Conservation (phyloP, 2,888 invertebrate genomes). For the Sturmia bella region DNA sequence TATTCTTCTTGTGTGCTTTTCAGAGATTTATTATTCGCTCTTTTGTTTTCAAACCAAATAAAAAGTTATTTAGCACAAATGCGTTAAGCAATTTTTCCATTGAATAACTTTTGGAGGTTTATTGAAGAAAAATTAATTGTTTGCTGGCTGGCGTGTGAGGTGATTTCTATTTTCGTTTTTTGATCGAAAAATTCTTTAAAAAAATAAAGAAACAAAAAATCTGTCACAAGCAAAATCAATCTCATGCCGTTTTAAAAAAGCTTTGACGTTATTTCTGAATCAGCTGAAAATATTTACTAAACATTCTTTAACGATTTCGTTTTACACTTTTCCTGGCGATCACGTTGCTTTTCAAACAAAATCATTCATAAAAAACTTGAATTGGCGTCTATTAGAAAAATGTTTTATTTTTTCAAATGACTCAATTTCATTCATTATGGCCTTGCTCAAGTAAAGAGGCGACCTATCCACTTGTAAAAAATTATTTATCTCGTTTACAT, state of each 20-base stretch:
- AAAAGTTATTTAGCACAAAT: slow-evolving; percentile 17
- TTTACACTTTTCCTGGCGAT: slow-evolving; percentile 10
- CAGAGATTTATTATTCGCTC: neutral
- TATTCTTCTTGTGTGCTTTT: slow-evolving; percentile 9
- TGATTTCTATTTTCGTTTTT: slow-evolving; percentile 34
- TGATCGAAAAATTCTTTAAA: neutral
- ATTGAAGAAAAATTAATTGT: neutral
- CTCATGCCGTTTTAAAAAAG: neutral
- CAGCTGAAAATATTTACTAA: slow-evolving; percentile 20
- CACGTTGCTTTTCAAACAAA: slow-evolving; percentile 16
- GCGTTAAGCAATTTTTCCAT: slow-evolving; percentile 6
- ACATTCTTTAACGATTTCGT: slow-evolving; percentile 4
- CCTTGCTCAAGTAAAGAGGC: neutral
- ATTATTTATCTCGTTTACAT: neutral
- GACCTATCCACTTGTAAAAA: neutral
- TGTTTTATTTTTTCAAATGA: slow-evolving; percentile 6
- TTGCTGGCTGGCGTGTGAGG: slow-evolving; percentile 1
- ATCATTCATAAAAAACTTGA: slow-evolving; percentile 44
- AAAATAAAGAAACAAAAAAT: neutral
- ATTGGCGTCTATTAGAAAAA: neutral
- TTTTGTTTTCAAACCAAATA: slow-evolving; percentile 21
- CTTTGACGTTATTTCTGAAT: neutral
- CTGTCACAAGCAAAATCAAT: neutral
- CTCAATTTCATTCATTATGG: slow-evolving; percentile 30
- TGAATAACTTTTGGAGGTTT: slow-evolving; percentile 9